A percentile compares a stretch with the other conserved stretches of the same genome.
These are phyloP conservation scores for Myioborus miniatus DNA, from an alignment of 2,797 vertebrate genomes.

Conservation along the genomic window DNA sequence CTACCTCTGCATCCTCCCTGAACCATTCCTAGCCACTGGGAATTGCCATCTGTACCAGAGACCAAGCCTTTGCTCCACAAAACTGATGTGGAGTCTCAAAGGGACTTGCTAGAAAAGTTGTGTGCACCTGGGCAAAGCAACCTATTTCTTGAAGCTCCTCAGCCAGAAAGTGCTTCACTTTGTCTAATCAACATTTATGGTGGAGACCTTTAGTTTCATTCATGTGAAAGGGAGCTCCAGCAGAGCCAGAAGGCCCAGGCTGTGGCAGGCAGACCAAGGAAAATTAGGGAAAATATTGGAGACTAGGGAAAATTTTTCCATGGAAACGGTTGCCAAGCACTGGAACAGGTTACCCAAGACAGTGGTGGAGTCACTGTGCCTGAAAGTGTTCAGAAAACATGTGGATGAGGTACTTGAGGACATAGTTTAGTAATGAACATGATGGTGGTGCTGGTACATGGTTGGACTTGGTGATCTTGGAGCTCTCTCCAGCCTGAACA, in stretches of 20 bases:
- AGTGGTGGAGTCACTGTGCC: background rate
- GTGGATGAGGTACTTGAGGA: background rate
- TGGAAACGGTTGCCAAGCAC: background rate
- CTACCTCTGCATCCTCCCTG: background rate
- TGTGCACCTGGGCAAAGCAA: background rate
- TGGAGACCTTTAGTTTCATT: background rate
- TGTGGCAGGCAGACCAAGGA: background rate
- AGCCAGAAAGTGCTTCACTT: background rate
- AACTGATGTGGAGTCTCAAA: background rate
- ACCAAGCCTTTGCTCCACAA: background rate
- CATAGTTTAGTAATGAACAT: background rate
- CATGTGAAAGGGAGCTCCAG: background rate
- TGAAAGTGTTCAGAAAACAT: background rate
- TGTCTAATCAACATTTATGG: background rate
- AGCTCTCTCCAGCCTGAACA: background rate
- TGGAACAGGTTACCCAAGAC: background rate
- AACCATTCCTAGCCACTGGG: background rate
- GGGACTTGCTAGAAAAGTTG: background rate
- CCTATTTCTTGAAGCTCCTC: background rate
- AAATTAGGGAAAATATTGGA: background rate
- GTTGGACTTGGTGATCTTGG: background rate
- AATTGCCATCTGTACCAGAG: background rate
- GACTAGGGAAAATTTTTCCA: background rate
- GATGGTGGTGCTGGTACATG: background rate
- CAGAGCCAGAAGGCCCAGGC: background rate